Evolutionary conservation across 1,140 invertebrate species (phyloP).

Genomic region (Cherax destructor): DNA sequence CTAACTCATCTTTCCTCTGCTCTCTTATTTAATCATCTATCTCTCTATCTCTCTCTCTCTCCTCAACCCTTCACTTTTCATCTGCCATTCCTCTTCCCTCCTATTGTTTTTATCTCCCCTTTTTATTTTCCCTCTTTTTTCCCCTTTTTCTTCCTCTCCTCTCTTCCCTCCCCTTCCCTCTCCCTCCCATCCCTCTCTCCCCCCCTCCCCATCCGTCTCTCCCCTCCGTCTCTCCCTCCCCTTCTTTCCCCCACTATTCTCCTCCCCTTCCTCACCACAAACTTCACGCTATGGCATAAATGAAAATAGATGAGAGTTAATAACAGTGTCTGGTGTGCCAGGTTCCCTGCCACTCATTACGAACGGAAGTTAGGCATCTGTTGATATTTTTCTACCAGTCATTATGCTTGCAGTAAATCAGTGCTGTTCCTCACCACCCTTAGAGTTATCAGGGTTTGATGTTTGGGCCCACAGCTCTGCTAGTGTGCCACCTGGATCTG

Average conservation of each 20-base stretch:
- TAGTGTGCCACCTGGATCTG: no score
- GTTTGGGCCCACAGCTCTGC: no score
- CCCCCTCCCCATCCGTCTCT: no score
- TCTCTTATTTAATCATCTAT: not conserved
- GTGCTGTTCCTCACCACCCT: not conserved
- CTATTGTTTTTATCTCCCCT: not conserved
- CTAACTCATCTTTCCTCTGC: not conserved
- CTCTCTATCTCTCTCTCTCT: constrained; percentile 3
- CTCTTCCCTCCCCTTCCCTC: not conserved
- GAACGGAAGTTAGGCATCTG: not conserved
- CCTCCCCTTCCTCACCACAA: not conserved
- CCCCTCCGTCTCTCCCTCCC: not conserved
- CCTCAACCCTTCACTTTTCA: not conserved
- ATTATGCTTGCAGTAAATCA: not conserved
- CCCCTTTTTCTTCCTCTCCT: not conserved
- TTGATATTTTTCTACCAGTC: not conserved
- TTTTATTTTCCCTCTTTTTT: not conserved
- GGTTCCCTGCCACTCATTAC: not conserved
- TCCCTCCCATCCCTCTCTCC: no score
- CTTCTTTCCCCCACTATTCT: not conserved
- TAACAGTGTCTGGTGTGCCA: not conserved
- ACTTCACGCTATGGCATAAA: not conserved
- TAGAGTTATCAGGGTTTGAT: not conserved
- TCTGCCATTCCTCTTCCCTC: not conserved
- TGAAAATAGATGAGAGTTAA: not conserved